These are phyloP conservation scores for Melanitta fusca DNA, from an alignment of 2,797 vertebrate genomes.

Conservation along the genomic window DNA sequence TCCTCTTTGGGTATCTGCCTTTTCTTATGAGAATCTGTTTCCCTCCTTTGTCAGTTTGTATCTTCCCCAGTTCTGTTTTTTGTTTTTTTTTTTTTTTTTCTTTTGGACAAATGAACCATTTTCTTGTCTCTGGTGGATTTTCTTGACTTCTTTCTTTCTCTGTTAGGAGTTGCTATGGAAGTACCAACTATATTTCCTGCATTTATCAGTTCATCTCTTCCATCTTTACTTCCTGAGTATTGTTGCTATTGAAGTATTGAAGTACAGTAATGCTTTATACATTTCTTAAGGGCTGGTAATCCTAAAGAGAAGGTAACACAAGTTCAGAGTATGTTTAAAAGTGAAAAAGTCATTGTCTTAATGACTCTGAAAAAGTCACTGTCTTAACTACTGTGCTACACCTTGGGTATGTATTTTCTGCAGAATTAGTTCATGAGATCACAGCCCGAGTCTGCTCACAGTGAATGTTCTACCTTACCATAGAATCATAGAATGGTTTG, in stretches of 20 bases:
- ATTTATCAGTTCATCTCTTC: not conserved
- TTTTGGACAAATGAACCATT: not conserved
- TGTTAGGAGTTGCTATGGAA: not conserved
- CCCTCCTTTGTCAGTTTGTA: not conserved
- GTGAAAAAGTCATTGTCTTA: not conserved
- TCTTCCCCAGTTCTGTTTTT: not conserved
- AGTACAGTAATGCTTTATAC: not conserved
- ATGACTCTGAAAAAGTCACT: too few relatives aligned
- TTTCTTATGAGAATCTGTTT: not conserved
- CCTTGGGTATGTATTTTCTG: not conserved
- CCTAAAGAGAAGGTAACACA: not conserved
- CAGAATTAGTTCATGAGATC: not conserved
- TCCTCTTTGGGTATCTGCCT: not conserved
- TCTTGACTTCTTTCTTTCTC: not conserved
- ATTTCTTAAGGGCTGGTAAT: not conserved
- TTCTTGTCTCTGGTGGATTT: not conserved
- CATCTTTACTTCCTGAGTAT: not conserved
- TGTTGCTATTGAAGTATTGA: not conserved
- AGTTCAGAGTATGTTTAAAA: not conserved
- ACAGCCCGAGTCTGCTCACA: not conserved
- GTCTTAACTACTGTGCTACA: not conserved
- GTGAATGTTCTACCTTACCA: fast-evolving
- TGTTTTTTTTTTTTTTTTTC: not conserved
- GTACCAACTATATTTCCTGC: not conserved
- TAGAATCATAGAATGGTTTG: too few relatives aligned